A percentile compares a stretch with the other conserved stretches of the same genome.
phyloP scores from a whole-genome alignment of 2,888 invertebrate genomes.

The Xylophagus ater region DNA sequence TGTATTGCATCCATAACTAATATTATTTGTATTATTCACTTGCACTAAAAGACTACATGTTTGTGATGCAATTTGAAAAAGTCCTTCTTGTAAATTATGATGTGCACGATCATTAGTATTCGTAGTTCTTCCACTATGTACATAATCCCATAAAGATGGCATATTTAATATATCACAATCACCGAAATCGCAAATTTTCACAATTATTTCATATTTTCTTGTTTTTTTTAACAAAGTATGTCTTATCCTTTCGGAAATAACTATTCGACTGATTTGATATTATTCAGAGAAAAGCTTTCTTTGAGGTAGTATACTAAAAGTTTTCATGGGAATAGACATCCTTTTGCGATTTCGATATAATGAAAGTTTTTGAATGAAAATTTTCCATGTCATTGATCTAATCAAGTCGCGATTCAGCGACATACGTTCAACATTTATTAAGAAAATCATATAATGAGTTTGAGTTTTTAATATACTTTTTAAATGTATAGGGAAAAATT shows the following conservation, averaged over 20 bases:
- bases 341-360: slow-evolving; percentile 4
- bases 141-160: slow-evolving; percentile 53
- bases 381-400: slow-evolving; percentile 17
- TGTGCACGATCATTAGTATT: slow-evolving; percentile 40
- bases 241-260: slow-evolving; percentile 5
- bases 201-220: neutral
- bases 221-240: too few species aligned
- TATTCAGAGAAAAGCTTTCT: too few species aligned
- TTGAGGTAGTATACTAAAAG: too few species aligned
- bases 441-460: too few species aligned
- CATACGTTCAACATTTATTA: too few species aligned
- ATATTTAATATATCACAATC: slow-evolving; percentile 29
- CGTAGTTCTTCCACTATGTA: slow-evolving; percentile 42
- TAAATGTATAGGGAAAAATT: too few species aligned
- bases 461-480: too few species aligned
- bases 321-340: too few species aligned
- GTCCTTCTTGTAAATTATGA: slow-evolving; percentile 59
- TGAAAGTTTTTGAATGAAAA: slow-evolving; percentile 15
- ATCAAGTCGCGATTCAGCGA: slow-evolving; percentile 8
- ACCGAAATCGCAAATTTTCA: neutral
- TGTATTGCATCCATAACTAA: slow-evolving; percentile 53
- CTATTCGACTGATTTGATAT: slow-evolving; percentile 8
- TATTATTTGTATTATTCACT: slow-evolving; percentile 65
- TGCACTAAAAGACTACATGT: slow-evolving; percentile 66
- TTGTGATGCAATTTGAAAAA: slow-evolving; percentile 68